phyloP scores from a whole-genome alignment of 2,797 vertebrate genomes.

The Anomalospiza imberbis region DNA sequence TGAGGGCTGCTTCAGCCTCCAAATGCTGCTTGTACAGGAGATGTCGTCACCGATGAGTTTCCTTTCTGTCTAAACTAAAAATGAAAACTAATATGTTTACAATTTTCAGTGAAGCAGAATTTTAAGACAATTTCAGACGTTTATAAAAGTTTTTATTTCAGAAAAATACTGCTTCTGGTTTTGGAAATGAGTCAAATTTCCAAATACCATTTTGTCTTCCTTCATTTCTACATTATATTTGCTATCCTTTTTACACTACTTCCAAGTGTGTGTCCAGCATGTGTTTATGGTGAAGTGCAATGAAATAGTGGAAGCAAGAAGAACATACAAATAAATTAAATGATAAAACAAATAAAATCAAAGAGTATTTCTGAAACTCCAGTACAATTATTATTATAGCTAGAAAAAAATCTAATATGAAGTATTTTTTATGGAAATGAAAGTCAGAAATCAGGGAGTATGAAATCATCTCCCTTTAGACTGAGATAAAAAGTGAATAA shows the following conservation, averaged over 20 bases:
- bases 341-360: neutral
- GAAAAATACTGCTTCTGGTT: neutral
- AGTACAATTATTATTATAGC: neutral
- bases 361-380: neutral
- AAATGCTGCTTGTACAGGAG: neutral
- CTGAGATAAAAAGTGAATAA: neutral
- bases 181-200: neutral
- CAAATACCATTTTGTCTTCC: neutral
- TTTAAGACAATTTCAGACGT: neutral
- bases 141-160: neutral
- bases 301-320: neutral
- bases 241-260: neutral
- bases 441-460: neutral
- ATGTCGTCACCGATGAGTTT: neutral
- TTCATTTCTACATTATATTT: neutral
- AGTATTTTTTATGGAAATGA: neutral
- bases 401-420: neutral
- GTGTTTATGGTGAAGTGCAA: neutral
- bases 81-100: neutral
- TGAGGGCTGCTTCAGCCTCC: neutral
- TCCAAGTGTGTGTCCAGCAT: neutral
- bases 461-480: neutral
- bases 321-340: neutral
- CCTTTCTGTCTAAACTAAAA: neutral
- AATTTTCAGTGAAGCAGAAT: neutral